Base-by-base conservation (phyloP, 2,888 invertebrate genomes). In the Argyra leucocephala region DNA sequence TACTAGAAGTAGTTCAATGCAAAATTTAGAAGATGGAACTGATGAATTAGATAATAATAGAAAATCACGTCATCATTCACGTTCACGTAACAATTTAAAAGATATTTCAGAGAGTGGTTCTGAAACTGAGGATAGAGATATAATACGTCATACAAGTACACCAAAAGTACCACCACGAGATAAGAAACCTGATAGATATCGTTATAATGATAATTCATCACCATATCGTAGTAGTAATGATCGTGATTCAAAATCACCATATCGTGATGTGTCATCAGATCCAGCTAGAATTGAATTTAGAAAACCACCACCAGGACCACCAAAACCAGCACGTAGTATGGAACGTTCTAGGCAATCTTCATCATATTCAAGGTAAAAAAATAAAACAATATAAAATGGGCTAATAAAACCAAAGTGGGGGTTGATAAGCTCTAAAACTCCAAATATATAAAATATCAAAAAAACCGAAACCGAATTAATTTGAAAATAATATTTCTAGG, bases 101-200 rank as follows among this genome's bases (percentile, higher is more conserved):
- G 76, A 79, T 62, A 79, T 80, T 59, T 79, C 79, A 1, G 80
- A 80, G 72, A 80, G 79, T 64, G 79, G 78, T 57, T 80, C 80
- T 1, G 80, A 80, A 66, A 76, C 77, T 12, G 80, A 80, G 70
- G 75, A 76, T 15, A 72, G 73, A 57, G 73, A 76, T 61, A 75
- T 74, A 18, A 26, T n/a, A 9, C 22, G 60, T 22, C 63, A 62
- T 26, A 31, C 65, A 10, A 67, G 63, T 62, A 64, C 65, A 10
- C 61, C 66, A 22, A 67, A 67, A 61, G 15, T 62, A 22, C 64
- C 63, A 15, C 37, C 69, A 12, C 61, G 67, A n/a, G 63, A 67
- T 18, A 36, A 61, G 21, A 66, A 62, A 15, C 58, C 65, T n/a
- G 58, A 64, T 23, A 22, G 36, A 23, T 63, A 66, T 26, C 24